Evolutionary conservation across 2,113 vertebrate genomes (phyloP).

Genomic region (Conger conger): DNA sequence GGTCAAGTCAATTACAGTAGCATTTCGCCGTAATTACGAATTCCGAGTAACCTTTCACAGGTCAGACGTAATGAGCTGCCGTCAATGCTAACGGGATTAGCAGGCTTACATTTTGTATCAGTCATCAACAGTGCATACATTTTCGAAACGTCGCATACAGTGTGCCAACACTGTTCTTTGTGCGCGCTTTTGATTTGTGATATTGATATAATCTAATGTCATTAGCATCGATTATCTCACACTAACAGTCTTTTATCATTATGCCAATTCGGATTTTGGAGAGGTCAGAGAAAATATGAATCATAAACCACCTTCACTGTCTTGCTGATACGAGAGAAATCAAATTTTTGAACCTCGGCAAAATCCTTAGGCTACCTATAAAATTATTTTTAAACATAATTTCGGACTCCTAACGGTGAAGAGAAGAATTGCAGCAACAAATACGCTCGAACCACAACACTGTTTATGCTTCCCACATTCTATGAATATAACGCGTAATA

Average conservation of each 20-base stretch:
- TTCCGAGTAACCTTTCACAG: not conserved
- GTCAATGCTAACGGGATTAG: not conserved
- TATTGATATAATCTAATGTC: not conserved
- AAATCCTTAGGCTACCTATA: too few species aligned
- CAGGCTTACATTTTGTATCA: not conserved
- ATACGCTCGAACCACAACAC: too few species aligned
- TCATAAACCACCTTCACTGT: not conserved
- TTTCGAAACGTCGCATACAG: too few species aligned
- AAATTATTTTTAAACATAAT: too few species aligned
- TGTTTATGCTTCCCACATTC: too few species aligned
- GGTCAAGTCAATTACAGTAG: too few species aligned
- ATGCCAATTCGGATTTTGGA: not conserved
- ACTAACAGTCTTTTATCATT: not conserved
- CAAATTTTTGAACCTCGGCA: not conserved
- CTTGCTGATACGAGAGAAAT: not conserved
- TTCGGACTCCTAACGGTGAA: too few species aligned
- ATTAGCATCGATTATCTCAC: not conserved
- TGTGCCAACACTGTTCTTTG: not conserved
- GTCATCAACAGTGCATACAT: too few species aligned
- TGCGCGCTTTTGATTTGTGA: not conserved
- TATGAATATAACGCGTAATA: too few species aligned
- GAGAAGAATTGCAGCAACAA: too few species aligned
- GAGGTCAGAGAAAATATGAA: not conserved
- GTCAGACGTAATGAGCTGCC: not conserved
- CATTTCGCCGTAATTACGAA: too few species aligned